Evolutionary conservation across 2,888 invertebrate species (phyloP).

Genomic region (Invenusta paracnida): DNA sequence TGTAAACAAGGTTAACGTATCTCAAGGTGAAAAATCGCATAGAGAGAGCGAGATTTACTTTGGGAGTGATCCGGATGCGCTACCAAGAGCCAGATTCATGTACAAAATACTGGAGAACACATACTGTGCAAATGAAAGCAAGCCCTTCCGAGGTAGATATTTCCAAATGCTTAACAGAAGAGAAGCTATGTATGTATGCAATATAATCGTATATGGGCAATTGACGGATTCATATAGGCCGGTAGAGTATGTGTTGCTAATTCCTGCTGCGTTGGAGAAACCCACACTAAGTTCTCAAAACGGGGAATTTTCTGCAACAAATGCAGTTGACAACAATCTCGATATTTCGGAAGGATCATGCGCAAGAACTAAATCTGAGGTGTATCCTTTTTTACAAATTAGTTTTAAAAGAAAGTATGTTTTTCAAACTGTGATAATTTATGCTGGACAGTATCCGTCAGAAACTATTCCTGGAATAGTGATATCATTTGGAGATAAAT

Average conservation of each 20-base stretch:
- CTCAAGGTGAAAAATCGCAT: not conserved
- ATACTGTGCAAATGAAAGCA: too few relatives aligned
- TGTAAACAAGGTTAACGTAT: not conserved
- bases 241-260: not conserved
- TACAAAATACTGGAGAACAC: not conserved
- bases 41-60: not conserved
- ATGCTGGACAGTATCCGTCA: not conserved
- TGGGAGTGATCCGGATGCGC: not conserved
- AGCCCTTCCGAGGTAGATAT: too few relatives aligned
- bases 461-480: not conserved
- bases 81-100: not conserved
- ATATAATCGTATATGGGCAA: not conserved
- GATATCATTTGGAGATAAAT: not conserved
- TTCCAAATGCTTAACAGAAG: not conserved
- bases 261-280: not conserved
- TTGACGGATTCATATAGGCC: not conserved
- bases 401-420: not conserved
- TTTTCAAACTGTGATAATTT: not conserved
- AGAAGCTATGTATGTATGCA: not conserved
- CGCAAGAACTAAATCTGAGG: not conserved
- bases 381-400: not conserved
- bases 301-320: not conserved
- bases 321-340: not conserved
- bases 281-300: not conserved
- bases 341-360: not conserved